Evolutionary conservation across 2,113 vertebrate genomes (phyloP), one percentile per base, ranked within the genome.

Genomic region (Cariama cristata): DNA sequence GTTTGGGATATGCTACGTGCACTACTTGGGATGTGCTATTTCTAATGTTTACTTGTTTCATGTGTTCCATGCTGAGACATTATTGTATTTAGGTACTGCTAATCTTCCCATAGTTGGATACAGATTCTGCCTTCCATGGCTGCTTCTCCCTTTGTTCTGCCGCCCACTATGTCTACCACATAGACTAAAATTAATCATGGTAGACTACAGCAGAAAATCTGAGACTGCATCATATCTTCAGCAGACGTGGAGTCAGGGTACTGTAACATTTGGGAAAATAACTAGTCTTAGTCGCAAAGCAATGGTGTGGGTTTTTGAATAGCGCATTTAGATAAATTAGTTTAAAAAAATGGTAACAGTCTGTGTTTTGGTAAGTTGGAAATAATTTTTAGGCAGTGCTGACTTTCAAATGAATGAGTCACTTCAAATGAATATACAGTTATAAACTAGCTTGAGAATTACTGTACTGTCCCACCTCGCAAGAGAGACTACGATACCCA

Each of bases 121-220:
- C 53, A 67, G 47, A 52, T 81, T 84, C 88, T 95, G 72, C 28
- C 87, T 93, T 93, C 73, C 64, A 33, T 94, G 77, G 17, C 64
- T 87, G 47, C 67, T 86, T 59, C 68, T 96, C 52, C 67, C 79
- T 86, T 91, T 14, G 0, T 63, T 93, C 66, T 86, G 24, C 88
- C 59, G 5, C 93, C 91, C 62, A 88, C 82, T 92, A 38, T 38
- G 38, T 38, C 38, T 38, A 38, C 38, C 89, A 44, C 56, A 21
- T 22, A 56, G 69, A 79, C 92, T 92, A 88, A 88, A 97, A 96
- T 97, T 95, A 94, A 94, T 97, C 76, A 63, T 63, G 68, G 66
- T 42, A 84, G 80, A 72, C 84, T 74, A 33, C 69, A 56, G 85
- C 63, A 88, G 90, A 73, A 71, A 85, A 71, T 84, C 69, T 84